phyloP scores from a whole-genome alignment of 2,113 vertebrate species.

The Sterna hirundo region DNA sequence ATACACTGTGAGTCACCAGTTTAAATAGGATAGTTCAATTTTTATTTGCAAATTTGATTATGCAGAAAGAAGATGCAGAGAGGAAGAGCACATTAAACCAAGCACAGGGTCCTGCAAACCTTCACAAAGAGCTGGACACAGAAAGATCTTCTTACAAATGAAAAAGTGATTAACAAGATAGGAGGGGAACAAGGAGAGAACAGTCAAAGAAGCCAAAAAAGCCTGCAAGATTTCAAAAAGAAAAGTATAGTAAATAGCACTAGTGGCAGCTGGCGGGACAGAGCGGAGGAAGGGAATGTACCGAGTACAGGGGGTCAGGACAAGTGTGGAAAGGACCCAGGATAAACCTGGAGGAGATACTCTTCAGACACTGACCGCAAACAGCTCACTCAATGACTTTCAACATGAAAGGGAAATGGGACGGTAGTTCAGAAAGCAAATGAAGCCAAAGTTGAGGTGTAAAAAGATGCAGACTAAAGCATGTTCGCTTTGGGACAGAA shows the following conservation, averaged over 20 bases:
- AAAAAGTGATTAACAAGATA: neutral
- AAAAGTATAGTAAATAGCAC: conserved; percentile 30
- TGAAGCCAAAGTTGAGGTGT: neutral
- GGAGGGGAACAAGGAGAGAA: neutral
- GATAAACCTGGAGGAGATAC: neutral
- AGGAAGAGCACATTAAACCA: neutral
- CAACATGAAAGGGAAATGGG: neutral
- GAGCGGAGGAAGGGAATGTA: conserved; percentile 30
- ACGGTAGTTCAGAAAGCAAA: neutral
- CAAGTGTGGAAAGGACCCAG: neutral
- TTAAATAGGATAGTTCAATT: neutral
- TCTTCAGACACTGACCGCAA: neutral
- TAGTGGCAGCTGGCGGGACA: conserved; percentile 5
- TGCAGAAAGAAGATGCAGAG: neutral
- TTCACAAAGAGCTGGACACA: neutral
- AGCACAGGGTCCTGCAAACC: neutral
- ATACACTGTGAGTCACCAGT: neutral
- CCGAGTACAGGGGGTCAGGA: conserved; percentile 1
- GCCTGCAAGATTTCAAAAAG: neutral
- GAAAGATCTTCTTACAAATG: neutral
- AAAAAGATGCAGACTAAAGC: neutral
- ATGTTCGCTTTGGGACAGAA: neutral
- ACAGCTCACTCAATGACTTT: neutral
- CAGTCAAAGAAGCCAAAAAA: neutral
- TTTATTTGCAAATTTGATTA: conserved; percentile 13